phyloP scores from a whole-genome alignment of 2,797 vertebrate genomes.

The Peromyscus aztecus region DNA sequence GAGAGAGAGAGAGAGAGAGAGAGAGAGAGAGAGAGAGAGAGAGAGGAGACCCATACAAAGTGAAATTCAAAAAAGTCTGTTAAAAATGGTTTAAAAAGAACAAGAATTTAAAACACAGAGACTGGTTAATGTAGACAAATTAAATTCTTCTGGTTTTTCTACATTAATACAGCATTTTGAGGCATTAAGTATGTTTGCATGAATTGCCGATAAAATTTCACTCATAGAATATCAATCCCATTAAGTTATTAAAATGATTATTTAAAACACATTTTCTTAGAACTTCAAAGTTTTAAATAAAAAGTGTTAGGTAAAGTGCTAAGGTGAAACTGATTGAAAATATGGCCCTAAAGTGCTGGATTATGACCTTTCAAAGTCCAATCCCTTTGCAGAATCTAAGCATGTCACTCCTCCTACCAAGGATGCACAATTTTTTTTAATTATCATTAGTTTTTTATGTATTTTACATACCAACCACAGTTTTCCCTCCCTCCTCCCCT shows the following conservation, averaged over 20 bases:
- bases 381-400: conserved; percentile 50
- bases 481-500: too few relatives aligned
- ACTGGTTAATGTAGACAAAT: conserved; percentile 61
- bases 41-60: neutral
- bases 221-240: neutral
- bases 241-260: conserved; percentile 58
- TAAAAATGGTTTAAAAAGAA: conserved; percentile 38
- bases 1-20: too few relatives aligned
- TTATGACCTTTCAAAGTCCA: neutral
- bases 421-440: neutral
- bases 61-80: neutral
- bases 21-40: too few relatives aligned
- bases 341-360: conserved; percentile 48
- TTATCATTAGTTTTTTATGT: too few relatives aligned
- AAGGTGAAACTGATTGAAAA: conserved; percentile 15
- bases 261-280: conserved; percentile 51
- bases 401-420: conserved; percentile 30
- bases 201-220: conserved; percentile 64
- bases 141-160: conserved; percentile 11
- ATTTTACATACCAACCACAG: too few relatives aligned
- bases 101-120: neutral
- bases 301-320: conserved; percentile 57
- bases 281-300: conserved; percentile 63
- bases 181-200: conserved; percentile 54
- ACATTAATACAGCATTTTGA: conserved; percentile 54